These are phyloP conservation scores for Enteromius paludinosus DNA, from an alignment of 2,797 vertebrate genomes.

Conservation along the genomic window DNA sequence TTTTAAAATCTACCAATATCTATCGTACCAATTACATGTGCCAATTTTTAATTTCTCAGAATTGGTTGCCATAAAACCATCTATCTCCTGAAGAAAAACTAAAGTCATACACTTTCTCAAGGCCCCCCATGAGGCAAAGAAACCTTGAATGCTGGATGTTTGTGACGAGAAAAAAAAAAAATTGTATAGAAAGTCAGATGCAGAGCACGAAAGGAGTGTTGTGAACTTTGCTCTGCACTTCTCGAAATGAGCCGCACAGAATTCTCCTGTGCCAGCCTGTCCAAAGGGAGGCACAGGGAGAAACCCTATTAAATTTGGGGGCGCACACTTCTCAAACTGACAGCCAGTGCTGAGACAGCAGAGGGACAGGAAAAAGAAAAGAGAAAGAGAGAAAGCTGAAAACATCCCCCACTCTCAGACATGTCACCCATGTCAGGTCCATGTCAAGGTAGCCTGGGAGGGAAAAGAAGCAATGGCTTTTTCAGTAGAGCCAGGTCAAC, in stretches of 20 bases:
- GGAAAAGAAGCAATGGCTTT: conserved; percentile 51
- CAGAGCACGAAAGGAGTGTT: conserved; percentile 36
- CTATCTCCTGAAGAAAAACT: neutral
- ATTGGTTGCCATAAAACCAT: neutral
- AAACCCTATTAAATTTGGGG: conserved; percentile 83
- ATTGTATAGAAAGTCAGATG: conserved; percentile 17
- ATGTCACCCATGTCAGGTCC: conserved; percentile 58
- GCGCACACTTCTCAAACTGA: conserved; percentile 79
- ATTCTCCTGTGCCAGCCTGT: conserved; percentile 78
- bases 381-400: conserved; percentile 52
- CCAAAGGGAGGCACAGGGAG: conserved; percentile 74
- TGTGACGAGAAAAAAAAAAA: neutral
- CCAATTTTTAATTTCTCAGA: neutral
- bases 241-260: conserved; percentile 77
- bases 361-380: conserved; percentile 56
- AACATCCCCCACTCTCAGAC: conserved; percentile 57
- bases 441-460: conserved; percentile 57
- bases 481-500: conserved; percentile 52
- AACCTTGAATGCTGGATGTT: conserved; percentile 30
- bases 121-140: neutral
- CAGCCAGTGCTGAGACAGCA: conserved; percentile 82
- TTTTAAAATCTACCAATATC: neutral
- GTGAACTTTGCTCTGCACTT: conserved; percentile 60
- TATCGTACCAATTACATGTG: neutral
- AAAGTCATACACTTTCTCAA: conserved; percentile 8